A percentile compares a stretch with the other conserved stretches of the same genome.
Evolutionary conservation across 2,797 vertebrate genomes (phyloP).

Genomic region (Pelobates cultripes): DNA sequence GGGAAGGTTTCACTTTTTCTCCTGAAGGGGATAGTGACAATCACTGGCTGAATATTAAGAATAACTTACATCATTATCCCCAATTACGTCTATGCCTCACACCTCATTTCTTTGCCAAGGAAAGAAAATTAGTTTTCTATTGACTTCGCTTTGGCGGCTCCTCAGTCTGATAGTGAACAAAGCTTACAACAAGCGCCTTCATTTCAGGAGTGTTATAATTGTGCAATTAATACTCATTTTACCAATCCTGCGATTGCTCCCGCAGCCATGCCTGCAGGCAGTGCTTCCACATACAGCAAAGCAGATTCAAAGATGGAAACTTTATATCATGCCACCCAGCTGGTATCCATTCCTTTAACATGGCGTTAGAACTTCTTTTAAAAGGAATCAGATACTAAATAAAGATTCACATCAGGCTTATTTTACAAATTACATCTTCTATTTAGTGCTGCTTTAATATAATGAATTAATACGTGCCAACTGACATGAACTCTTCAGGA

Average conservation of each 20-base stretch:
- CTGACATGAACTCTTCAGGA: too few relatives aligned
- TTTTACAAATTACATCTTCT: too few relatives aligned
- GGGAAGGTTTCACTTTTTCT: neutral
- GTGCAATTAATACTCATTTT: slow-evolving; percentile 58
- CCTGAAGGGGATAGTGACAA: slow-evolving; percentile 64
- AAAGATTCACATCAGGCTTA: too few relatives aligned
- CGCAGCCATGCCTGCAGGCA: neutral
- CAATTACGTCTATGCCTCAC: slow-evolving; percentile 80
- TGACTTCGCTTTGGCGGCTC: slow-evolving; percentile 67
- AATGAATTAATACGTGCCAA: too few relatives aligned
- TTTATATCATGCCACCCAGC: too few relatives aligned
- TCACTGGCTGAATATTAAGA: slow-evolving; percentile 75
- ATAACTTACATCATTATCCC: slow-evolving; percentile 82
- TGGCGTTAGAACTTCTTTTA: too few relatives aligned
- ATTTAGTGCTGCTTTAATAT: too few relatives aligned
- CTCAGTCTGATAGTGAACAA: neutral
- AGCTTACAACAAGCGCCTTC: neutral
- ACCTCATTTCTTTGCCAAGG: slow-evolving; percentile 78
- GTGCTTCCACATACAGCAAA: too few relatives aligned
- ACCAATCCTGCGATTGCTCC: slow-evolving; percentile 5
- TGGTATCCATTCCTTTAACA: too few relatives aligned
- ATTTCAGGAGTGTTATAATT: slow-evolving; percentile 28
- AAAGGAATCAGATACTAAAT: too few relatives aligned
- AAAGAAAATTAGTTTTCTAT: slow-evolving; percentile 83
- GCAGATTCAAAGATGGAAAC: too few relatives aligned